Evolutionary conservation across 2,888 invertebrate species (phyloP).

Genomic region (Gisinianus flammeolus): DNA sequence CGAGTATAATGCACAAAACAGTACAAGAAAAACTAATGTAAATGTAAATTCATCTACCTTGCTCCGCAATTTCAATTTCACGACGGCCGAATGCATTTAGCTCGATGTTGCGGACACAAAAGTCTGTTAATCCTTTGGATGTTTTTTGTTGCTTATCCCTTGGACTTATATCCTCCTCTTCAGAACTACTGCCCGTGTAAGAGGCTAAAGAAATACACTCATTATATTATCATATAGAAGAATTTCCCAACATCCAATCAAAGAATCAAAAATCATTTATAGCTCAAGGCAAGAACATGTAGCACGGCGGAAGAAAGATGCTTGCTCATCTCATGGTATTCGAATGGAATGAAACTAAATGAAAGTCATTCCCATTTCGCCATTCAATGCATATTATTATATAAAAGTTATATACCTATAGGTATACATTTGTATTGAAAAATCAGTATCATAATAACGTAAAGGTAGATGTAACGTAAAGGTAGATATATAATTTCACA

Average conservation of each 20-base stretch:
- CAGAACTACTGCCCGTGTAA: conserved; percentile 85
- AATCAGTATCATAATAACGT: neutral
- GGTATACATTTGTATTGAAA: neutral
- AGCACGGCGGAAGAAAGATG: conserved; percentile 29
- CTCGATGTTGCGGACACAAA: conserved; percentile 92
- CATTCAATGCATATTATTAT: conserved; percentile 18
- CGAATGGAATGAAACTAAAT: neutral
- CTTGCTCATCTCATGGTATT: conserved; percentile 18
- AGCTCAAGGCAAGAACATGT: conserved; percentile 40
- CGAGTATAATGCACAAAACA: neutral
- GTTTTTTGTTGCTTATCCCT: conserved; percentile 91
- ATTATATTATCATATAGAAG: conserved; percentile 11
- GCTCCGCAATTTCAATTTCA: conserved; percentile 98
- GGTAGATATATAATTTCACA: neutral
- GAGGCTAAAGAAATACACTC: conserved; percentile 63
- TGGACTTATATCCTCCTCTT: conserved; percentile 91
- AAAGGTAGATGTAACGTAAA: neutral
- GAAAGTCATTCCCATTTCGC: neutral
- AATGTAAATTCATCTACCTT: conserved; percentile 66
- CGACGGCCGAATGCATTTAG: conserved; percentile 92
- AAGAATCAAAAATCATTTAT: conserved; percentile 20
- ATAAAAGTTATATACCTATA: too few relatives aligned
- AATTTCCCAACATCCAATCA: conserved; percentile 4
- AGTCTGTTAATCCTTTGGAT: conserved; percentile 81
- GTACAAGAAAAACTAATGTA: neutral